These are phyloP conservation scores for Synergus japonicus DNA, from an alignment of 2,888 invertebrate genomes.

Conservation along the genomic window DNA sequence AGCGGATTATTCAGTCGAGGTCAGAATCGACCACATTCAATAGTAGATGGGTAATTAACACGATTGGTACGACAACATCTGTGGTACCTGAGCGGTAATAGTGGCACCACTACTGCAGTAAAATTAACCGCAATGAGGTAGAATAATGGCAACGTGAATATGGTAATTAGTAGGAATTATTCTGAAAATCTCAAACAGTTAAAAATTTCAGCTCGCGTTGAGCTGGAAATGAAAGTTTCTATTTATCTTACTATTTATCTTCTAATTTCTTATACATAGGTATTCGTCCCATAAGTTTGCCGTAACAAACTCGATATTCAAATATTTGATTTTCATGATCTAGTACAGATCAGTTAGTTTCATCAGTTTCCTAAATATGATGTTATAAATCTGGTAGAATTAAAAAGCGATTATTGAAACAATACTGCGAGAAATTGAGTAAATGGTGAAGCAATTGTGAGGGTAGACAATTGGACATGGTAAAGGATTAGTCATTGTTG, in stretches of 20 bases:
- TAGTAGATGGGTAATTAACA: conserved; percentile 41
- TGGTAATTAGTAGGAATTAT: conserved; percentile 33
- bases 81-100: conserved; percentile 37
- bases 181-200: neutral
- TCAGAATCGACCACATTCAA: conserved; percentile 40
- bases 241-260: neutral
- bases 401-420: neutral
- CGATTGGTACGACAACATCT: conserved; percentile 37
- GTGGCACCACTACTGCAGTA: conserved; percentile 36
- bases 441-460: neutral
- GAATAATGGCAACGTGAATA: conserved; percentile 31
- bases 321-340: too few species aligned
- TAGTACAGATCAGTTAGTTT: too few species aligned
- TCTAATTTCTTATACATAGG: too few species aligned
- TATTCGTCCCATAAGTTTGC: too few species aligned
- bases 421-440: neutral
- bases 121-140: conserved; percentile 39
- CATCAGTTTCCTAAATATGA: neutral
- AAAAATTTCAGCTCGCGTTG: neutral
- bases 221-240: neutral
- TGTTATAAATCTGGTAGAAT: neutral
- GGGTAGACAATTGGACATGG: neutral
- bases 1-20: conserved; percentile 33
- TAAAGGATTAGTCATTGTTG: conserved; percentile 31
- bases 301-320: neutral